Conservation (phyloP, 2,888 invertebrate genomes). For the Epistrophe eligans region DNA sequence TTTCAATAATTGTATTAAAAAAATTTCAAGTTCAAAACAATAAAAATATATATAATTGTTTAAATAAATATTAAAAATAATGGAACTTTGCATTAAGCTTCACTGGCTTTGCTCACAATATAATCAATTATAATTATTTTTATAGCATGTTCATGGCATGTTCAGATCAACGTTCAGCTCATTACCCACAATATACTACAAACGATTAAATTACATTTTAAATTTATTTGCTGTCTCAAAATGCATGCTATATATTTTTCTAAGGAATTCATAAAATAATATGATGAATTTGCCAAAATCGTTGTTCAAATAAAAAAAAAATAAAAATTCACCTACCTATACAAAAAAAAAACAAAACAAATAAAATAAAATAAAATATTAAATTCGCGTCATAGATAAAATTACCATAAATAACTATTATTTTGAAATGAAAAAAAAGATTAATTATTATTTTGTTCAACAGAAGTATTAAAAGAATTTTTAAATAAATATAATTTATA, state of each 20-base stretch:
- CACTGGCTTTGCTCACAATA: not conserved
- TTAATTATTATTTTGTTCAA: not conserved
- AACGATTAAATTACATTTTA: not conserved
- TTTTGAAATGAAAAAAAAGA: not conserved
- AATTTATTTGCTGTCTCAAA: not conserved
- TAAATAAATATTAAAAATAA: not conserved
- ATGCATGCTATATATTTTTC: not conserved
- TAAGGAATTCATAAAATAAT: not conserved
- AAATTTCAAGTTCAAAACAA: conserved; percentile 2
- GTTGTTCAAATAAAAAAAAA: not conserved
- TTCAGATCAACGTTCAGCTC: conserved; percentile 4
- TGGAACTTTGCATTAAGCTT: not conserved
- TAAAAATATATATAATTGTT: conserved; percentile 1
- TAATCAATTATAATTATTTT: not conserved
- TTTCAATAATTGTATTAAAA: not conserved
- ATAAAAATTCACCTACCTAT: not conserved
- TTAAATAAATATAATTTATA: not conserved
- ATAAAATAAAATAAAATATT: no score
- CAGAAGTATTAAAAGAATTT: no score
- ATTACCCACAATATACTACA: not conserved
- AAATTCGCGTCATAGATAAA: not conserved
- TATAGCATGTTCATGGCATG: not conserved
- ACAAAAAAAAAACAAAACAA: not conserved
- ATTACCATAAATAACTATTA: not conserved
- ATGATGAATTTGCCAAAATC: not conserved